A percentile compares a stretch with the other conserved stretches of the same genome.
phyloP scores from a whole-genome alignment of 2,888 invertebrate genomes.

The Baronia brevicornis region DNA sequence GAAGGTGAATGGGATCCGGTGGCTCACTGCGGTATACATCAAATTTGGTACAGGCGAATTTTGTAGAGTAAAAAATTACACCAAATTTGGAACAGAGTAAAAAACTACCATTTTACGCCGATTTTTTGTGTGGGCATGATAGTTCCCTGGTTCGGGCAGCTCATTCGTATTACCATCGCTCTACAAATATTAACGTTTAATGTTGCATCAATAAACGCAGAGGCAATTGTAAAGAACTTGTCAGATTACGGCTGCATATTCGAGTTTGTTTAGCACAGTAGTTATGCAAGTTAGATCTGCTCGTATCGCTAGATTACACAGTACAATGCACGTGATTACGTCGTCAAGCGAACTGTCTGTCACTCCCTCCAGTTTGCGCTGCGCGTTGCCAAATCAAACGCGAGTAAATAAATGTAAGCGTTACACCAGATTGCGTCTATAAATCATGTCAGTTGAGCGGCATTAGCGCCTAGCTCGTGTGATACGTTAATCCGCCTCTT shows the following conservation, averaged over 20 bases:
- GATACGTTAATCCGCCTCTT: conserved; percentile 72
- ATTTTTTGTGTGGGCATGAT: no score
- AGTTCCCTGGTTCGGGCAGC: no score
- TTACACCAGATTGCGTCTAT: conserved; percentile 56
- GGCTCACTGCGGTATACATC: no score
- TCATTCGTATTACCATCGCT: no score
- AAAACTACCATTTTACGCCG: no score
- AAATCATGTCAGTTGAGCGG: conserved; percentile 62
- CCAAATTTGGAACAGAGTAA: no score
- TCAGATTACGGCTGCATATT: conserved; percentile 58
- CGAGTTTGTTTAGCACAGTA: conserved; percentile 59
- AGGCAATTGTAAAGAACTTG: conserved; percentile 61
- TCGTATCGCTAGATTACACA: conserved; percentile 65
- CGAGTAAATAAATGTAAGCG: conserved; percentile 53
- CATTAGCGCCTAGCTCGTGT: conserved; percentile 53
- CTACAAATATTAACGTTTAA: no score
- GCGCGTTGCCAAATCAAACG: conserved; percentile 66
- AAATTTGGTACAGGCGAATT: no score
- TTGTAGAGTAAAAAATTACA: no score
- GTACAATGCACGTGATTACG: conserved; percentile 69
- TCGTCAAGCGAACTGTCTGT: conserved; percentile 64
- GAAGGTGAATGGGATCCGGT: no score
- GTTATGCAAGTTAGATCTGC: conserved; percentile 69
- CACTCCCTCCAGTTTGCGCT: conserved; percentile 40
- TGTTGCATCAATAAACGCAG: conserved; percentile 25